Conservation (phyloP, 2,113 vertebrate species). For the Sturnus vulgaris region DNA sequence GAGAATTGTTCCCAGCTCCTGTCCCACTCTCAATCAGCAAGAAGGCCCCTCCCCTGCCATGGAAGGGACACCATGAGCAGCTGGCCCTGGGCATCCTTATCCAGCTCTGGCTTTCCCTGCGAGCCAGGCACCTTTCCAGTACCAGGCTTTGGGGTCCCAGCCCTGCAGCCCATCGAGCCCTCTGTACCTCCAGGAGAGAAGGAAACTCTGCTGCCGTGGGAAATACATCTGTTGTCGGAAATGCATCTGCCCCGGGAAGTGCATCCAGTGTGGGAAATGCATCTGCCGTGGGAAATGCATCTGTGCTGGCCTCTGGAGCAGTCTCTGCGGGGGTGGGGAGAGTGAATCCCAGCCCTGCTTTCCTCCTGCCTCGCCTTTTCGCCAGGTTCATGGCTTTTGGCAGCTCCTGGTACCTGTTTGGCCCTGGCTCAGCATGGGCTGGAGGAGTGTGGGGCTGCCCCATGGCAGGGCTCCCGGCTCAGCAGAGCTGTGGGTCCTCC, state of each 20-base stretch:
- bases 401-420: neutral
- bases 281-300: constrained; percentile 27
- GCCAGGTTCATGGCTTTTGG: neutral
- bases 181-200: neutral
- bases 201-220: neutral
- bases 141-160: neutral
- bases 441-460: neutral
- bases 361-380: neutral
- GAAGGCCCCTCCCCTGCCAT: neutral
- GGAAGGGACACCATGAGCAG: fast-evolving
- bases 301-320: neutral
- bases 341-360: fast-evolving
- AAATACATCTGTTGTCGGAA: neutral
- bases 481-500: neutral
- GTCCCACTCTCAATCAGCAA: neutral
- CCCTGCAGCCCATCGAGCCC: fast-evolving
- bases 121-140: fast-evolving
- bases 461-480: fast-evolving
- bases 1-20: neutral
- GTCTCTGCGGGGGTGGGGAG: neutral
- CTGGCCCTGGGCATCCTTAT: neutral
- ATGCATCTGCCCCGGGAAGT: neutral
- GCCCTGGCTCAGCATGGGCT: fast-evolving
- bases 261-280: neutral
- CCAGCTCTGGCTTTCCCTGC: neutral